These are phyloP conservation scores for Nesogale talazaci DNA, from an alignment of 2,113 vertebrate genomes.

Conservation along the genomic window DNA sequence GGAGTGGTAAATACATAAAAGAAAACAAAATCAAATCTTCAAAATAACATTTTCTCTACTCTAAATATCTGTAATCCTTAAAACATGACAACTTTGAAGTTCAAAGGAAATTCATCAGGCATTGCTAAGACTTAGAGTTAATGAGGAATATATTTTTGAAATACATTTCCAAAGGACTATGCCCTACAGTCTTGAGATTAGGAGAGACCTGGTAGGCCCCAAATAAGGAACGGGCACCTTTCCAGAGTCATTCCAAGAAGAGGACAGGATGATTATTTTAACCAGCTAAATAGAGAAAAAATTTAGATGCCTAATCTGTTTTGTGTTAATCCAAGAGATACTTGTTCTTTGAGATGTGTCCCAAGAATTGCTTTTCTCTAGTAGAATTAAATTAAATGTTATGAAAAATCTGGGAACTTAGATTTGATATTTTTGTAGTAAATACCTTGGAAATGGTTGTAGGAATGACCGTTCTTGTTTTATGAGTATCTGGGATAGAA, in stretches of 20 bases:
- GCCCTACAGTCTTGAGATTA: not conserved
- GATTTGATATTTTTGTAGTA: not conserved
- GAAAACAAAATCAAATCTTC: not conserved
- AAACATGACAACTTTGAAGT: not conserved
- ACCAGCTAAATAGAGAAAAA: not conserved
- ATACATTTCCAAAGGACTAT: not conserved
- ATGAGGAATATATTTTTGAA: not conserved
- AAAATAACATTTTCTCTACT: not conserved
- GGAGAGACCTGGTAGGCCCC: not conserved
- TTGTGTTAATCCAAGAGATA: constrained; percentile 2
- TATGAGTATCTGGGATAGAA: not conserved
- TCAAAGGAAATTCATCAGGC: not conserved
- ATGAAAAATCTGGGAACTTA: not conserved
- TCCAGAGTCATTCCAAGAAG: not conserved
- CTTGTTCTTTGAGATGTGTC: not conserved
- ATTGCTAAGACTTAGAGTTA: not conserved
- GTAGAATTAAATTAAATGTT: not conserved
- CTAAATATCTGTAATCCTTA: not conserved
- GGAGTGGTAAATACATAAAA: not conserved
- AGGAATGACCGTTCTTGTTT: constrained; percentile 14
- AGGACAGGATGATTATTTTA: not conserved
- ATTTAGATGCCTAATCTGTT: not conserved
- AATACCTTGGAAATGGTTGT: not conserved
- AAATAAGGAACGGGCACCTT: too few relatives aligned
- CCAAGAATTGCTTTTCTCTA: constrained; percentile 18